phyloP scores from a whole-genome alignment of 2,797 vertebrate genomes.

The Brotogeris chrysoptera region DNA sequence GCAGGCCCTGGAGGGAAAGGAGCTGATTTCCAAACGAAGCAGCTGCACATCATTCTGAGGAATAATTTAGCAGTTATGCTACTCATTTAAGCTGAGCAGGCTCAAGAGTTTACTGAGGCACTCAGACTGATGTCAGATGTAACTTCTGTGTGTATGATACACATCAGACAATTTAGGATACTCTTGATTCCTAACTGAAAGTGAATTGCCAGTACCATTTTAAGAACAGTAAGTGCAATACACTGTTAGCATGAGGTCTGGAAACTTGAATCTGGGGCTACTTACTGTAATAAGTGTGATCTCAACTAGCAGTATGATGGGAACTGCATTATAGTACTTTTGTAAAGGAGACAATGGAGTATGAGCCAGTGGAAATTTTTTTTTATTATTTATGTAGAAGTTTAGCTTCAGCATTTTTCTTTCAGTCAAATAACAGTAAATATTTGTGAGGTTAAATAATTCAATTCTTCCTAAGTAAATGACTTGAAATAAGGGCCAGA shows the following conservation, averaged over 20 bases:
- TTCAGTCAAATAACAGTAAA: neutral
- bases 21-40: neutral
- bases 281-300: neutral
- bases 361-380: neutral
- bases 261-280: neutral
- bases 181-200: neutral
- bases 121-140: neutral
- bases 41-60: neutral
- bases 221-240: neutral
- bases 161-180: neutral
- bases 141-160: neutral
- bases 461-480: neutral
- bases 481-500: neutral
- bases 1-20: neutral
- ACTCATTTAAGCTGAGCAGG: neutral
- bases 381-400: neutral
- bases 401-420: neutral
- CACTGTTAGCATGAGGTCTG: neutral
- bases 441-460: neutral
- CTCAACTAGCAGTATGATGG: neutral
- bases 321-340: neutral
- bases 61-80: slow-evolving; percentile 12
- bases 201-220: neutral
- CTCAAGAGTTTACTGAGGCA: neutral
- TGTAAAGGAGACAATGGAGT: neutral